Evolutionary conservation across 2,113 vertebrate genomes (phyloP), one percentile per base, ranked within the genome.

Genomic region (Nibea coibor): DNA sequence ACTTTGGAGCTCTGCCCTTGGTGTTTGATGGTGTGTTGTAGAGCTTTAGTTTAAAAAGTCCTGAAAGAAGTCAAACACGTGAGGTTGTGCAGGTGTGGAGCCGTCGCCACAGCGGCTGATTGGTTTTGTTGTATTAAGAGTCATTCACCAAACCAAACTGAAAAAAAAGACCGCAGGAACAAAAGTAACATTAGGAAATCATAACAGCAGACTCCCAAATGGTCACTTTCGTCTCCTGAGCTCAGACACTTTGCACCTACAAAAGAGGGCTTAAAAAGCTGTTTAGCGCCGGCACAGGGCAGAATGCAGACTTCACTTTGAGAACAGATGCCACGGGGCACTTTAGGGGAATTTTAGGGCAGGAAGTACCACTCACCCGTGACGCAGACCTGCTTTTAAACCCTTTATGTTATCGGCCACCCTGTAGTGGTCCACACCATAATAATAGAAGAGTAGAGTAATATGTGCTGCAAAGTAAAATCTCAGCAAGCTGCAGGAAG

Each of bases 381-480:
- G 42, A 71, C 71, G 12, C 50, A 24, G 3, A 5, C 35, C 47
- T 42, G 57, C 69, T 77, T 72, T 74, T 64, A 65, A 75, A 42
- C 0, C 67, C 64, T 80, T 75, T 65, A 26, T 76, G 53, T 43
- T 47, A 2, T 9, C 8, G 3, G 51, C 56, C 67, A 15, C 69
- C 75, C 83, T 54, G 75, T 19, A 2, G 74, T 5, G 45, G n/a
- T 17, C 56, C 22, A 16, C 69, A 26, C 16, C 66, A 3, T 66
- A 59, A 80, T 61, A 68, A 61, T 67, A 35, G 12, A 45, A 39
- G 68, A 84, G 65, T 9, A 16, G 42, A 69, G 35, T 72, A 61
- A 74, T 39, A 69, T 58, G 19, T 0, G 10, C 20, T 15, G 69
- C 51, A 56, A 72, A 85, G 80, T 75, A 75, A 78, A 51, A 59